phyloP scores from a whole-genome alignment of 1,140 invertebrate genomes.

The Apis dorsata region DNA sequence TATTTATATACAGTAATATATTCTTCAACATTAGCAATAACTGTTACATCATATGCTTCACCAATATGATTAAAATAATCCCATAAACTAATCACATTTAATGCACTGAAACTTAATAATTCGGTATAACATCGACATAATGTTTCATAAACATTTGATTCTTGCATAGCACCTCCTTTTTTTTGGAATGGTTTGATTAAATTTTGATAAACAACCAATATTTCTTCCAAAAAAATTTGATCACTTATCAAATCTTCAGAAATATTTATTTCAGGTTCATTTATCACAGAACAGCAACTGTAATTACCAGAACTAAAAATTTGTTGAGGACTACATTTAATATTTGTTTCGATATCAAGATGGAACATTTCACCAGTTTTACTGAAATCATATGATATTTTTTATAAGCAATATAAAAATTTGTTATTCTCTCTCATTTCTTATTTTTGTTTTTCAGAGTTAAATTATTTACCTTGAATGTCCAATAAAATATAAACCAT shows the following conservation, averaged over 20 bases:
- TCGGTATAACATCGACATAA: constrained; percentile 85
- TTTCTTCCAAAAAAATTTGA: constrained; percentile 86
- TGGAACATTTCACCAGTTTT: constrained; percentile 72
- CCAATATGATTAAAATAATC: constrained; percentile 84
- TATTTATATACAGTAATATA: constrained; percentile 86
- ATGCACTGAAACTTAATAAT: constrained; percentile 85
- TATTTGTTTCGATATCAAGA: constrained; percentile 68
- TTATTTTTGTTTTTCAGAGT: constrained; percentile 12
- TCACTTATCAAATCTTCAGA: constrained; percentile 83
- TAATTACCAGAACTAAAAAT: constrained; percentile 76
- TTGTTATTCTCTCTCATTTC: background rate
- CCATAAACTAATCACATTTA: constrained; percentile 85
- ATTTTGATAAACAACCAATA: constrained; percentile 83
- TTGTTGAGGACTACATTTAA: constrained; percentile 67
- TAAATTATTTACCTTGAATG: constrained; percentile 68
- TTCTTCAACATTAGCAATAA: constrained; percentile 87
- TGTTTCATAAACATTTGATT: constrained; percentile 83
- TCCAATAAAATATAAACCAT: constrained; percentile 79
- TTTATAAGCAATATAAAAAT: constrained; percentile 8
- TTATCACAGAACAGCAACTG: constrained; percentile 75
- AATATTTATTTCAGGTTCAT: constrained; percentile 73
- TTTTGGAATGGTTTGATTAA: constrained; percentile 84
- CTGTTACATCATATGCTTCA: constrained; percentile 83
- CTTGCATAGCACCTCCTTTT: constrained; percentile 80
- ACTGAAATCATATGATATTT: constrained; percentile 62